phyloP scores from a whole-genome alignment of 2,113 vertebrate genomes.

The Sorex araneus region DNA sequence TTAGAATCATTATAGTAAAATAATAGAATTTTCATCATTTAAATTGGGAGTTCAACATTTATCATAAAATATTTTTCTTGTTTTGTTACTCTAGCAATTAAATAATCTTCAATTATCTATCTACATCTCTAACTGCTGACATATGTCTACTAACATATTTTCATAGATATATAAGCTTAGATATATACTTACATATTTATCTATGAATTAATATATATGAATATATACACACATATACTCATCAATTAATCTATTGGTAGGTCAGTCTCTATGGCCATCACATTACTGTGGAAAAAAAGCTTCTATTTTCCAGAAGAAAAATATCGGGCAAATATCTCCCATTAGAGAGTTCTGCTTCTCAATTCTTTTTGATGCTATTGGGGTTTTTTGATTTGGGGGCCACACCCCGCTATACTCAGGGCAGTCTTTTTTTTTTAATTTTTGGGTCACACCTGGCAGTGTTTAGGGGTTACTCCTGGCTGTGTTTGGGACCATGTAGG shows the following conservation, averaged over 20 bases:
- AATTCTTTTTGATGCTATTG: neutral
- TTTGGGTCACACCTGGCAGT: no score
- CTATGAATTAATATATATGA: neutral
- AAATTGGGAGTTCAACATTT: neutral
- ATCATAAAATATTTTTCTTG: neutral
- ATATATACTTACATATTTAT: neutral
- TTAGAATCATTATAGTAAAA: neutral
- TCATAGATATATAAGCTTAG: neutral
- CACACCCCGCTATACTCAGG: no score
- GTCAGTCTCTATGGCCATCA: neutral
- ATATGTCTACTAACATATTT: neutral
- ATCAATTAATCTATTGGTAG: neutral
- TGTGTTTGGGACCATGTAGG: no score
- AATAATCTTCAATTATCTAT: neutral
- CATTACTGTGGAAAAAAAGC: neutral
- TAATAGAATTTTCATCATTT: neutral
- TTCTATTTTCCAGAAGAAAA: neutral
- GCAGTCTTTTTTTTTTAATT: no score
- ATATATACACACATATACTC: no score
- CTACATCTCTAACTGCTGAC: neutral
- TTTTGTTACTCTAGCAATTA: conserved; percentile 24
- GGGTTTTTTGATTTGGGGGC: neutral
- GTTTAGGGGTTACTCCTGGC: no score
- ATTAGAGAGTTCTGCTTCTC: neutral
- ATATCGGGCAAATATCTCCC: neutral